These are phyloP conservation scores for Bergia puertoricense DNA, from an alignment of 92 coral and sea anemone genomes.

Conservation along the genomic window DNA sequence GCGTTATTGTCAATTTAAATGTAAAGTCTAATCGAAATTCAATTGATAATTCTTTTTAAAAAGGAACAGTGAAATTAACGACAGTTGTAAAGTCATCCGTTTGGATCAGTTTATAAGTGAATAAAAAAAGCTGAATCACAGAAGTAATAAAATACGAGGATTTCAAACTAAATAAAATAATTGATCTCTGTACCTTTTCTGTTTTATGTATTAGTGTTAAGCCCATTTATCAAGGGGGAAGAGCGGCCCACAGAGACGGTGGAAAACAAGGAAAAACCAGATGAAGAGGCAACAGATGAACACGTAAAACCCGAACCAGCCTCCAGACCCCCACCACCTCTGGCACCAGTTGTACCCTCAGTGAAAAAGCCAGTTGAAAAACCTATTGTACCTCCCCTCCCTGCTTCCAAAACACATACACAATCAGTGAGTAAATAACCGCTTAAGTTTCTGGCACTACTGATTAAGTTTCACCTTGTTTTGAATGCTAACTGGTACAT, in stretches of 20 bases:
- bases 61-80: too few species aligned
- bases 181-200: neutral
- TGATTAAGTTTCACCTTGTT: neutral
- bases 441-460: neutral
- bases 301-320: constrained; percentile 20
- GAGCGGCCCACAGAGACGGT: neutral
- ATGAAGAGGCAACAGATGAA: constrained; percentile 11
- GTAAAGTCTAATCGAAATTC: too few species aligned
- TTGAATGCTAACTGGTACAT: neutral
- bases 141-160: too few species aligned
- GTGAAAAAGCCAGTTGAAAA: constrained; percentile 35
- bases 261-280: constrained; percentile 33
- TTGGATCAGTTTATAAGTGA: too few species aligned
- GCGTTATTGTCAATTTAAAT: too few species aligned
- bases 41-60: too few species aligned
- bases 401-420: constrained; percentile 20
- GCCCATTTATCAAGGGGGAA: neutral
- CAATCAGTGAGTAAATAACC: constrained; percentile 12
- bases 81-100: too few species aligned
- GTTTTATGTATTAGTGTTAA: neutral
- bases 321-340: constrained; percentile 55
- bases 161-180: neutral
- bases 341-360: neutral
- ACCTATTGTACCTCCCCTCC: constrained; percentile 46
- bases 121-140: too few species aligned